Percentiles rank a stretch among this genome's conserved stretches.
Evolutionary conservation across 1,140 invertebrate species (phyloP).

Genomic region (Teleopsis dalmanni): DNA sequence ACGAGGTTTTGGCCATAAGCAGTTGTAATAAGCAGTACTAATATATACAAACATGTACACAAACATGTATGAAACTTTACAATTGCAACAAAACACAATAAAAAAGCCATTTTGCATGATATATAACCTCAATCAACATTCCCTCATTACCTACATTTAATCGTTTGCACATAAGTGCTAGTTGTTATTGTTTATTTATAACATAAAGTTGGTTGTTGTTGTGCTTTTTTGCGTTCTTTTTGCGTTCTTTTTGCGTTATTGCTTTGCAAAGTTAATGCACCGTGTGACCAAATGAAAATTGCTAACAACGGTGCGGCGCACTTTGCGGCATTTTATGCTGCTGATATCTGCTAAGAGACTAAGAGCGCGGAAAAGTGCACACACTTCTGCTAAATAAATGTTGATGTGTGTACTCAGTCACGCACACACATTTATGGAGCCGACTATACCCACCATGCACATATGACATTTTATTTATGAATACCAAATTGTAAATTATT

Average conservation of each 20-base stretch:
- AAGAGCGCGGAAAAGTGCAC: neutral
- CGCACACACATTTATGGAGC: neutral
- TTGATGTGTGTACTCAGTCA: neutral
- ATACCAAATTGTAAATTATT: slow-evolving; percentile 18
- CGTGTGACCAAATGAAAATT: neutral
- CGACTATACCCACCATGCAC: neutral
- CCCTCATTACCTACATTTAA: slow-evolving; percentile 10
- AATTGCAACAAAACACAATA: slow-evolving; percentile 3
- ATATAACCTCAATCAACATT: slow-evolving; percentile 16
- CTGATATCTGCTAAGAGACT: neutral
- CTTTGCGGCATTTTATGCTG: neutral
- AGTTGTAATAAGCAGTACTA: too few relatives aligned
- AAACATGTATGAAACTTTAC: too few relatives aligned
- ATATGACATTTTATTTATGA: slow-evolving; percentile 16
- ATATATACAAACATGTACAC: too few relatives aligned
- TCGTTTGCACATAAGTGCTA: neutral
- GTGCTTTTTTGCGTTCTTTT: too few relatives aligned
- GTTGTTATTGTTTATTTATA: neutral
- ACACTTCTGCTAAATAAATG: neutral
- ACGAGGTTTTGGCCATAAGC: too few relatives aligned
- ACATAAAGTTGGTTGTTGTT: neutral
- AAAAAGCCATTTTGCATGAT: slow-evolving; percentile 6
- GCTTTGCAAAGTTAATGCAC: neutral
- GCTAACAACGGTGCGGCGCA: neutral
- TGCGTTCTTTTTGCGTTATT: too few relatives aligned